phyloP scores from a whole-genome alignment of 2,888 invertebrate genomes.

The Oxytorus armatus region DNA sequence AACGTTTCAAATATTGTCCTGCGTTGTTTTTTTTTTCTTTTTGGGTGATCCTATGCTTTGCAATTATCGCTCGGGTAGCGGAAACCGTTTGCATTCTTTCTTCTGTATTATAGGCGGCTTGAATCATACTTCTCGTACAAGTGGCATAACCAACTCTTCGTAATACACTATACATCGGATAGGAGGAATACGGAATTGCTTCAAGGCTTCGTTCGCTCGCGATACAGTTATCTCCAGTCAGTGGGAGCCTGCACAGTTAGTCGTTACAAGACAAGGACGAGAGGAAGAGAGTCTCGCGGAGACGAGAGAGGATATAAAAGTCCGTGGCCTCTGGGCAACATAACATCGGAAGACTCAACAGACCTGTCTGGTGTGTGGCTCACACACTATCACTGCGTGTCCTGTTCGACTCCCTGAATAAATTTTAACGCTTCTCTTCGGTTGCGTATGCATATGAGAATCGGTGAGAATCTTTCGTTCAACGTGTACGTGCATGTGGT shows the following conservation, averaged over 20 bases:
- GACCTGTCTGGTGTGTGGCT: constrained; percentile 58
- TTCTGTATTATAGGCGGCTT: constrained; percentile 12
- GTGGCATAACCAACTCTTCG: neutral
- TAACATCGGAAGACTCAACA: constrained; percentile 56
- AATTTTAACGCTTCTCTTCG: constrained; percentile 33
- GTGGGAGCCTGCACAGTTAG: constrained; percentile 65
- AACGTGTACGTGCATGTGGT: neutral
- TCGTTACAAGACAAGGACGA: constrained; percentile 67
- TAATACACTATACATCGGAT: constrained; percentile 22
- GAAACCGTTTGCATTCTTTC: constrained; percentile 24
- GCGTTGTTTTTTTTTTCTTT: too few species aligned
- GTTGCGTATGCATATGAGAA: neutral
- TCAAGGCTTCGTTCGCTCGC: constrained; percentile 64
- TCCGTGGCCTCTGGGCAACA: constrained; percentile 48
- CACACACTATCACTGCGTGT: constrained; percentile 39
- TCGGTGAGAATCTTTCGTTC: neutral
- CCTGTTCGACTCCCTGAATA: constrained; percentile 61
- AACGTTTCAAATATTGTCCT: neutral
- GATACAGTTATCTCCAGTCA: constrained; percentile 68
- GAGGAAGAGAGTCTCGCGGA: constrained; percentile 48
- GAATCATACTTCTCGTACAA: constrained; percentile 25
- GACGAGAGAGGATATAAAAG: constrained; percentile 53
- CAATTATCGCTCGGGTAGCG: constrained; percentile 3
- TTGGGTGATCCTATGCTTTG: too few species aligned
- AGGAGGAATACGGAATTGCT: constrained; percentile 60